Percentiles rank a stretch among this genome's conserved stretches.
Conservation (phyloP, 2,888 invertebrate genomes). For the Palloptera scutellata region DNA sequence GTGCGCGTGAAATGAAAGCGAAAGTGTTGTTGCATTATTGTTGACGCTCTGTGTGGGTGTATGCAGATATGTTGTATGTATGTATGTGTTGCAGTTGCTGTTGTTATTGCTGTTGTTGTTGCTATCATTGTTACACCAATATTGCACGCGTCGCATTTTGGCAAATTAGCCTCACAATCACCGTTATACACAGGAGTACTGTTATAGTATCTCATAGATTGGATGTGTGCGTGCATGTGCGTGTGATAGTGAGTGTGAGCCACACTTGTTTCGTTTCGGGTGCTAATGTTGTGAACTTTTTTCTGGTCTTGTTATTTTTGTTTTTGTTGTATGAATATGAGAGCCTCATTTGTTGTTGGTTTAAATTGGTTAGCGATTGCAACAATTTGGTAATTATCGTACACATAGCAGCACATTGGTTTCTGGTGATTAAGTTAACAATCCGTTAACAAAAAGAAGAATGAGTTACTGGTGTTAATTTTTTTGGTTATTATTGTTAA, state of each 20-base stretch:
- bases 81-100: background rate
- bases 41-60: constrained; percentile 32
- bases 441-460: too few relatives aligned
- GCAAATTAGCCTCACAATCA: constrained; percentile 22
- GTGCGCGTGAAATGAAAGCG: constrained; percentile 53
- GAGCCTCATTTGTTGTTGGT: background rate
- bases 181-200: too few relatives aligned
- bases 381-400: constrained; percentile 5
- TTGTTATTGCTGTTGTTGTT: constrained; percentile 19
- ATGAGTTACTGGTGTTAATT: background rate
- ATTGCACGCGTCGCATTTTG: constrained; percentile 43
- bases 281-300: background rate
- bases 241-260: background rate
- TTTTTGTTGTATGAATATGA: background rate
- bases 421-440: background rate
- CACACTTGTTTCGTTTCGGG: too few relatives aligned
- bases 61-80: constrained; percentile 7
- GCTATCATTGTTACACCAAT: constrained; percentile 38
- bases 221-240: background rate
- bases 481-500: too few relatives aligned
- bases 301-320: background rate
- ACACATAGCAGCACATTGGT: background rate
- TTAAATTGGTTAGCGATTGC: background rate
- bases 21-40: constrained; percentile 49
- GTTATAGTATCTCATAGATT: constrained; percentile 38